Percentiles rank a stretch among this genome's conserved stretches.
Evolutionary conservation across 2,797 vertebrate species (phyloP).

Genomic region (Merluccius polli): DNA sequence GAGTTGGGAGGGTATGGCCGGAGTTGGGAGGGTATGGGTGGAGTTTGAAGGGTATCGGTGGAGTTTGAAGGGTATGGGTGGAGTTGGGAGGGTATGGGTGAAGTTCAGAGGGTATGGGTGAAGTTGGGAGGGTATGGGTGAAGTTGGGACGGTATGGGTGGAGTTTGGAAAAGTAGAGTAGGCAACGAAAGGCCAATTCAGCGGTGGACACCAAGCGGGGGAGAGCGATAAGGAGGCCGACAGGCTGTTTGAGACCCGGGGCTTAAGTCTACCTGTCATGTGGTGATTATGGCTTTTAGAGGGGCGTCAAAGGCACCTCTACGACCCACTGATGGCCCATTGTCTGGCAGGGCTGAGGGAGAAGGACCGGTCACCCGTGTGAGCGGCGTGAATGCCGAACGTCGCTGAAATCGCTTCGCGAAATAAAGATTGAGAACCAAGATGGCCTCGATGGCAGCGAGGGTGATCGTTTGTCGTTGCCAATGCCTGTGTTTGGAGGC

Average conservation of each 20-base stretch:
- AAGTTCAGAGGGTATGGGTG: background rate
- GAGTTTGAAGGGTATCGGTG: background rate
- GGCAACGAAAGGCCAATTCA: slow-evolving; percentile 37
- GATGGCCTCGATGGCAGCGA: too few relatives aligned
- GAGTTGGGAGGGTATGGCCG: background rate
- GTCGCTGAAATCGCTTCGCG: too few relatives aligned
- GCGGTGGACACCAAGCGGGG: slow-evolving; percentile 20
- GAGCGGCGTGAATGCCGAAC: too few relatives aligned
- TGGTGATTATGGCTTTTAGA: slow-evolving; percentile 25
- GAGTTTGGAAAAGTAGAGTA: background rate
- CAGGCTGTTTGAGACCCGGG: slow-evolving; percentile 18
- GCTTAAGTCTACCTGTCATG: slow-evolving; percentile 30
- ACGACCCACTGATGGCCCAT: background rate
- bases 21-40: background rate
- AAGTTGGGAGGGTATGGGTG: background rate
- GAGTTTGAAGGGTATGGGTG: background rate
- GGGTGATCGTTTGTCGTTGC: too few relatives aligned
- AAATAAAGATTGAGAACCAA: too few relatives aligned
- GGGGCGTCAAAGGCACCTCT: slow-evolving; percentile 26
- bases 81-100: background rate
- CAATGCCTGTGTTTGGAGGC: too few relatives aligned
- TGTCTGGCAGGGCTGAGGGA: slow-evolving; percentile 12
- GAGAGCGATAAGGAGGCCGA: slow-evolving; percentile 20
- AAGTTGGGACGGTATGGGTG: background rate
- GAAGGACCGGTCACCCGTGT: background rate